These are phyloP conservation scores for Willisornis vidua DNA, from an alignment of 2,113 vertebrate species.

Conservation along the genomic window DNA sequence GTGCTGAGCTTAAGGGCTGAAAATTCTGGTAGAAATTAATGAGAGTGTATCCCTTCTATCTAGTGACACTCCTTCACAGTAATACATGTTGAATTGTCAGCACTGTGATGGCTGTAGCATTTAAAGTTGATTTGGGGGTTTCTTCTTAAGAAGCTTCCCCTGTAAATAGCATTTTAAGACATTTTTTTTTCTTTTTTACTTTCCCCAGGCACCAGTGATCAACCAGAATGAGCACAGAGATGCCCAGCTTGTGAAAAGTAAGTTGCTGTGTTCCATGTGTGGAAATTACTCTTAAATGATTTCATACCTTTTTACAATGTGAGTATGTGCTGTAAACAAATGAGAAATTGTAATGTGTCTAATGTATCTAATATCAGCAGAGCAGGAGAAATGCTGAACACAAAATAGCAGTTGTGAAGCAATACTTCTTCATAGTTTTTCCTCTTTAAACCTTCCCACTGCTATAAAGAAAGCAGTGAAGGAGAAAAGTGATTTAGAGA, in stretches of 20 bases:
- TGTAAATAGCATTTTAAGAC: background rate
- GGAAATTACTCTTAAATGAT: background rate
- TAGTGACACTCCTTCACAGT: background rate
- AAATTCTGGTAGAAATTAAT: background rate
- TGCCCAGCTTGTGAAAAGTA: constrained; percentile 66
- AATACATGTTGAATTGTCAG: background rate
- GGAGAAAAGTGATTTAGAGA: background rate
- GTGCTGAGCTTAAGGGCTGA: background rate
- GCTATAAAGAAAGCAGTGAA: background rate
- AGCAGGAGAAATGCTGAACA: background rate
- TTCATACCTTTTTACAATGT: background rate
- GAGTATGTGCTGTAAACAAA: background rate
- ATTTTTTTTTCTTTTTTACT: background rate
- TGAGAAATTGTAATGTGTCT: background rate
- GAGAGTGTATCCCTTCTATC: background rate
- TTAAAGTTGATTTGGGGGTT: background rate
- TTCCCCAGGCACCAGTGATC: constrained; percentile 48
- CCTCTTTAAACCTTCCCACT: background rate
- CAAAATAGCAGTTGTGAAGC: background rate
- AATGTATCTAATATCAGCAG: background rate
- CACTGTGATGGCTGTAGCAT: background rate
- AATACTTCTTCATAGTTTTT: background rate
- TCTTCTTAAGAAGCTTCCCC: background rate
- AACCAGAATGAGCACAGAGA: constrained; percentile 54
- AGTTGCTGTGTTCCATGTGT: constrained; percentile 28